phyloP scores from a whole-genome alignment of 1,140 invertebrate genomes.

The Adelges cooleyi region DNA sequence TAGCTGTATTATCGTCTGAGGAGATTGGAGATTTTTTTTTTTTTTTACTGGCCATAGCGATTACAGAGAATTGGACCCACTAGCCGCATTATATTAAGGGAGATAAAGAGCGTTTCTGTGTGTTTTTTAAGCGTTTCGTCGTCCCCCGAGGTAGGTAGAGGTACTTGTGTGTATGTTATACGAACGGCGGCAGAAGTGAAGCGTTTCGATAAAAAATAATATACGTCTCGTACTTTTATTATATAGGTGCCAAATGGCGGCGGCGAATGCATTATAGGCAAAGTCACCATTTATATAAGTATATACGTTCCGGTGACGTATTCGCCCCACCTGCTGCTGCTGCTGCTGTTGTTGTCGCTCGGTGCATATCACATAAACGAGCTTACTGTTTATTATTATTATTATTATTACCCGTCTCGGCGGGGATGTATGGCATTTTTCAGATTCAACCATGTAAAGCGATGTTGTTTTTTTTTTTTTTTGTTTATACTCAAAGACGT shows the following conservation, averaged over 20 bases:
- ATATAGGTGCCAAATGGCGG: neutral
- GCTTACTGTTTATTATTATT: constrained; percentile 24
- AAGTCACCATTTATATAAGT: neutral
- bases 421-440: constrained; percentile 23
- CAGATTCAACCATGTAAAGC: constrained; percentile 25
- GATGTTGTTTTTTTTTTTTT: constrained; percentile 20
- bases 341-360: neutral
- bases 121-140: no score
- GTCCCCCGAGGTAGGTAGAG: no score
- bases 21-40: no score
- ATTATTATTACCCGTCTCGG: constrained; percentile 13
- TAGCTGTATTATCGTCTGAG: no score
- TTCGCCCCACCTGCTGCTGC: constrained; percentile 17
- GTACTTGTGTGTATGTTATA: no score
- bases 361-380: constrained; percentile 14
- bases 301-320: neutral
- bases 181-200: no score
- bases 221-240: constrained; percentile 10
- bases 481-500: constrained; percentile 1
- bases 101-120: no score
- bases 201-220: neutral
- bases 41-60: no score
- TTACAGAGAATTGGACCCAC: no score
- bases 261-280: neutral
- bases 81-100: no score